Evolutionary conservation across 2,888 invertebrate genomes (phyloP).

Genomic region (Lithophane leautieri): DNA sequence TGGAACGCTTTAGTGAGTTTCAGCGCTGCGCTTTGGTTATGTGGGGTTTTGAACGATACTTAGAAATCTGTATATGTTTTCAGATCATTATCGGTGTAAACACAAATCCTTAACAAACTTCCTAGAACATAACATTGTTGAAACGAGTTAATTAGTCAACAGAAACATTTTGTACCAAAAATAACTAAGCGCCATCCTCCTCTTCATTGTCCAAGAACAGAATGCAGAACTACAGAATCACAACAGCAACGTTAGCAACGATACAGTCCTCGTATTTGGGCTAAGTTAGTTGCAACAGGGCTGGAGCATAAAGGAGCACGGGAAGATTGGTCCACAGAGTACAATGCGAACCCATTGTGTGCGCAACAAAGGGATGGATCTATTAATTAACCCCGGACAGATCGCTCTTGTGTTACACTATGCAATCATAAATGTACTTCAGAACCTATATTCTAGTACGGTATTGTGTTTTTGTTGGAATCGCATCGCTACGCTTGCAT

Average conservation of each 20-base stretch:
- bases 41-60: not conserved
- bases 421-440: slow-evolving; percentile 63
- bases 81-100: no score
- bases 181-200: not conserved
- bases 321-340: slow-evolving; percentile 75
- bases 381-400: slow-evolving; percentile 81
- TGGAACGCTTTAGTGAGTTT: slow-evolving; percentile 2
- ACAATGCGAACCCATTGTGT: slow-evolving; percentile 76
- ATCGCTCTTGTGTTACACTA: slow-evolving; percentile 70
- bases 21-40: not conserved
- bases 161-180: not conserved
- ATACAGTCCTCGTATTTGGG: slow-evolving; percentile 53
- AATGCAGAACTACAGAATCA: slow-evolving; percentile 40
- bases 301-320: slow-evolving; percentile 59
- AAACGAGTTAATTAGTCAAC: not conserved
- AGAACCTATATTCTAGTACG: slow-evolving; percentile 28
- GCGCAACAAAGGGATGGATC: slow-evolving; percentile 75
- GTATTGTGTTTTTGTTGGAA: slow-evolving; percentile 38
- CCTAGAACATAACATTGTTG: not conserved
- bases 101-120: not conserved
- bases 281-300: slow-evolving; percentile 60
- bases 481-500: slow-evolving; percentile 39
- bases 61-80: not conserved
- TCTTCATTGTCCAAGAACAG: not conserved
- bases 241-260: slow-evolving; percentile 43